A percentile compares a stretch with the other conserved stretches of the same genome.
Evolutionary conservation across 2,888 invertebrate genomes (phyloP).

Genomic region (Standfussiana lucernea): DNA sequence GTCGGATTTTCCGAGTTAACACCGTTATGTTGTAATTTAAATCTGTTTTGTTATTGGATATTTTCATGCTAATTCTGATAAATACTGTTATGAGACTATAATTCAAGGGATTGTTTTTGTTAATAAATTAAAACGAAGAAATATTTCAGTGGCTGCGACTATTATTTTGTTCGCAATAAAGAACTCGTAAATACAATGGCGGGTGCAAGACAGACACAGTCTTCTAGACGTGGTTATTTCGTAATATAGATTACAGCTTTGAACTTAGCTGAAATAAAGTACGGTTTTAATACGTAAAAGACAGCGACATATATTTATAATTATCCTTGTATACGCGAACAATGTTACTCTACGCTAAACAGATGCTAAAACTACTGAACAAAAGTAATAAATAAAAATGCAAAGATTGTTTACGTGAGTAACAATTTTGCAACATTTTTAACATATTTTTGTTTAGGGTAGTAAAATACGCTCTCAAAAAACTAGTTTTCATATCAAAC

Average conservation of each 20-base stretch:
- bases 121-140: neutral
- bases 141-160: neutral
- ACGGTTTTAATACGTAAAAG: neutral
- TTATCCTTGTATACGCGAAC: neutral
- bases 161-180: neutral
- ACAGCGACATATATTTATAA: too few relatives aligned
- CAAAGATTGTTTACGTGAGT: neutral
- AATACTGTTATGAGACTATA: neutral
- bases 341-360: neutral
- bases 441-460: constrained; percentile 24
- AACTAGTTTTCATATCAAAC: constrained; percentile 42
- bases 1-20: constrained; percentile 12
- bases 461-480: constrained; percentile 17
- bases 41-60: neutral
- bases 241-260: neutral
- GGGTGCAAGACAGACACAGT: too few relatives aligned
- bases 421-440: neutral
- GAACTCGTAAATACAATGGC: neutral
- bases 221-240: neutral
- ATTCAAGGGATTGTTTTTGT: neutral
- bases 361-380: neutral
- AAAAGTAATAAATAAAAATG: neutral
- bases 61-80: neutral
- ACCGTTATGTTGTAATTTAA: neutral
- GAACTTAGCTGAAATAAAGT: neutral